A percentile compares a stretch with the other conserved stretches of the same genome.
Evolutionary conservation across 1,140 invertebrate genomes (phyloP).

Genomic region (Drosophila auraria): DNA sequence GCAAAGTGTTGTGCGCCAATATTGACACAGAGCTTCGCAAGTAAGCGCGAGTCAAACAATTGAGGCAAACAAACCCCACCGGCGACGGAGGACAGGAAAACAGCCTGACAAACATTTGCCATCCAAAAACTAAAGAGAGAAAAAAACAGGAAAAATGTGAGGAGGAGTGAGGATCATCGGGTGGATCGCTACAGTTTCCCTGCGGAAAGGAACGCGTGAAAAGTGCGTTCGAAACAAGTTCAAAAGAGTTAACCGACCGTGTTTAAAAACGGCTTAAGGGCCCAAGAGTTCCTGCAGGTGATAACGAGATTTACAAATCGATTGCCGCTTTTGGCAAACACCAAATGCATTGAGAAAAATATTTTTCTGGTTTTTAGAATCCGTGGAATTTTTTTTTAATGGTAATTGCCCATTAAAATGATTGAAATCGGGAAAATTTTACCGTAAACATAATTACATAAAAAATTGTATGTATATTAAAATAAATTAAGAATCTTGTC

Average conservation of each 20-base stretch:
- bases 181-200: constrained; percentile 42
- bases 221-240: constrained; percentile 58
- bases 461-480: too few relatives aligned
- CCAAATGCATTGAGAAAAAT: constrained; percentile 1
- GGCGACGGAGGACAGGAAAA: constrained; percentile 39
- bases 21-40: constrained; percentile 79
- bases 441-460: too few relatives aligned
- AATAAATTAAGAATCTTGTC: too few relatives aligned
- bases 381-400: too few relatives aligned
- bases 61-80: constrained; percentile 61
- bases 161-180: constrained; percentile 2
- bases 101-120: constrained; percentile 43
- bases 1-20: constrained; percentile 81
- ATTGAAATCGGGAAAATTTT: too few relatives aligned
- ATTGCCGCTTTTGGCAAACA: constrained; percentile 71
- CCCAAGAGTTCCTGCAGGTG: constrained; percentile 42
- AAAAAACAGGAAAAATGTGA: neutral
- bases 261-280: constrained; percentile 73
- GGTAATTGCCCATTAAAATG: too few relatives aligned
- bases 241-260: constrained; percentile 65
- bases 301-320: constrained; percentile 84
- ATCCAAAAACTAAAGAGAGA: constrained; percentile 15
- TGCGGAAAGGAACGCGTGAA: constrained; percentile 49
- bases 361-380: too few relatives aligned
- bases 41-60: constrained; percentile 81